Evolutionary conservation across 2,888 invertebrate genomes (phyloP).

Genomic region (Agrypnus murinus): DNA sequence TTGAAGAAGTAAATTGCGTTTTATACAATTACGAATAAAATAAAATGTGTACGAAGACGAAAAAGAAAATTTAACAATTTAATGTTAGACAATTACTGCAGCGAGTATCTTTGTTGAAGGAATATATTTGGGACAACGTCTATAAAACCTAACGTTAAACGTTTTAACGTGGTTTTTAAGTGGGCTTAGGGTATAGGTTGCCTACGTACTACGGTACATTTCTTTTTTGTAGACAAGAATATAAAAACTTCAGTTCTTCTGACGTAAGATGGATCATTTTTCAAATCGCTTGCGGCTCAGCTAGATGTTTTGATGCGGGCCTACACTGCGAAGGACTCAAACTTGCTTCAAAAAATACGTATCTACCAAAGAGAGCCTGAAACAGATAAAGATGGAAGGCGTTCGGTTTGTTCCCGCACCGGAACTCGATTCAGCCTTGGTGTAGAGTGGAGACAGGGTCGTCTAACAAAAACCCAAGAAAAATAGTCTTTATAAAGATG

Average conservation of each 20-base stretch:
- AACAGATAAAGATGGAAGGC: slow-evolving; percentile 61
- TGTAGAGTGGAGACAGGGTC: slow-evolving; percentile 68
- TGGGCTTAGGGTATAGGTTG: slow-evolving; percentile 39
- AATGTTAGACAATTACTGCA: too few relatives aligned
- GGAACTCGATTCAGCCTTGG: slow-evolving; percentile 65
- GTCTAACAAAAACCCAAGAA: slow-evolving; percentile 70
- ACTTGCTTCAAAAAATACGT: slow-evolving; percentile 55
- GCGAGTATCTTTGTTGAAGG: too few relatives aligned
- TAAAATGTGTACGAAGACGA: too few relatives aligned
- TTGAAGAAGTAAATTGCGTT: not conserved
- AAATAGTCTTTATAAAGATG: slow-evolving; percentile 72
- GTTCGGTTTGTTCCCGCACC: slow-evolving; percentile 60
- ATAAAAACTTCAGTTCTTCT: slow-evolving; percentile 61
- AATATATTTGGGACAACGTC: too few relatives aligned
- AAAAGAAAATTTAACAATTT: too few relatives aligned
- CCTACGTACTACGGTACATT: slow-evolving; percentile 45
- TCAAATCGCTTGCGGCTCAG: slow-evolving; percentile 69
- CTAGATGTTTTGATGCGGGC: slow-evolving; percentile 70
- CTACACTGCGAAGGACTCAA: slow-evolving; percentile 63
- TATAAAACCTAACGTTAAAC: slow-evolving; percentile 37
- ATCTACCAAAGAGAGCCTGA: slow-evolving; percentile 53
- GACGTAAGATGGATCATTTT: slow-evolving; percentile 71
- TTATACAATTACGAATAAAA: not conserved
- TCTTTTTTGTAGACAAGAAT: slow-evolving; percentile 56
- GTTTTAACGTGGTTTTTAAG: slow-evolving; percentile 42